A percentile compares a stretch with the other conserved stretches of the same genome.
These are phyloP conservation scores for Neogale vison DNA, from an alignment of 2,113 vertebrate species.

Conservation along the genomic window DNA sequence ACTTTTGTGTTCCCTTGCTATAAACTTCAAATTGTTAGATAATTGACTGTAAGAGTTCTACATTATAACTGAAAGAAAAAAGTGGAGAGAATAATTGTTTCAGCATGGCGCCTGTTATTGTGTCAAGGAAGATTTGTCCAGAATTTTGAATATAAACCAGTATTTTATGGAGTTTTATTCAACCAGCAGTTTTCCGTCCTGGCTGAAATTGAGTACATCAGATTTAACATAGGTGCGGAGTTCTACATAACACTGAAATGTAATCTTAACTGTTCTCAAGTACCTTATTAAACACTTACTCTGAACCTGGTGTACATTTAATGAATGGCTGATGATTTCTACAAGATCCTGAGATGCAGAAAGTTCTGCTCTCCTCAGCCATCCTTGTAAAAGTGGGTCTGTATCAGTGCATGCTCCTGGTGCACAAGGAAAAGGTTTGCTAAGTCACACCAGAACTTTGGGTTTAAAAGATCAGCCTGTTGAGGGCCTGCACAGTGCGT, in stretches of 20 bases:
- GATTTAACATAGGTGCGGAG: slow-evolving; percentile 49
- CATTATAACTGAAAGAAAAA: slow-evolving; percentile 49
- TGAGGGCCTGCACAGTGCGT: background rate
- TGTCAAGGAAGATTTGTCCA: slow-evolving; percentile 5
- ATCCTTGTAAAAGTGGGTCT: background rate
- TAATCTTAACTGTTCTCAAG: background rate
- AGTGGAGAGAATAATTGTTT: slow-evolving; percentile 65
- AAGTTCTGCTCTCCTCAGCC: background rate
- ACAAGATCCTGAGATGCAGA: background rate
- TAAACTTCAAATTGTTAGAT: slow-evolving; percentile 52
- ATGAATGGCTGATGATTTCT: rapidly evolving
- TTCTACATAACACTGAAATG: slow-evolving; percentile 34
- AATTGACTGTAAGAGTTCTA: slow-evolving; percentile 50
- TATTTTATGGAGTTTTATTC: slow-evolving; percentile 3
- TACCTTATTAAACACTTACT: background rate
- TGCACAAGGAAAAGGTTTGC: background rate
- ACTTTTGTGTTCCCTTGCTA: slow-evolving; percentile 54
- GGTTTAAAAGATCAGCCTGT: background rate
- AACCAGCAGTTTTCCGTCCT: slow-evolving; percentile 33
- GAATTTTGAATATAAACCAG: background rate
- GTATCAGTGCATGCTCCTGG: background rate
- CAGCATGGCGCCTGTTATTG: slow-evolving; percentile 39
- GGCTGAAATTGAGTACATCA: slow-evolving; percentile 22
- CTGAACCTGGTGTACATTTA: background rate
- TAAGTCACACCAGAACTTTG: background rate